Conservation (phyloP, 2,888 invertebrate genomes). For the Dyspetes luteomarginatus region DNA sequence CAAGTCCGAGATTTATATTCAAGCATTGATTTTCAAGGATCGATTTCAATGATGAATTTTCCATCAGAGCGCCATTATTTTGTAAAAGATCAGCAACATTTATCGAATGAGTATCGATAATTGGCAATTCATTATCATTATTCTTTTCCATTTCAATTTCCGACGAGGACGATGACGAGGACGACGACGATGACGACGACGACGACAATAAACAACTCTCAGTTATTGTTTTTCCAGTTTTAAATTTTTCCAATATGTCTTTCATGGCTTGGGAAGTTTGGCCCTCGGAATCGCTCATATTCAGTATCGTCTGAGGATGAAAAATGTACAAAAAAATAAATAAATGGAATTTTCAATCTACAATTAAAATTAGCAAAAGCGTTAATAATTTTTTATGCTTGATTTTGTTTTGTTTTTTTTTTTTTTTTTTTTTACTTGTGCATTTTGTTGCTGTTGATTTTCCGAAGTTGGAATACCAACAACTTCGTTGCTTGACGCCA, state of each 20-base stretch:
- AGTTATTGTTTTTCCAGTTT: conserved; percentile 64
- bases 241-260: conserved; percentile 68
- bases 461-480: conserved; percentile 67
- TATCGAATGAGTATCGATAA: conserved; percentile 66
- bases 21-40: conserved; percentile 69
- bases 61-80: conserved; percentile 63
- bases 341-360: not conserved
- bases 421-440: conserved; percentile 59
- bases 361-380: no score
- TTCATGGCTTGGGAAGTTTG: conserved; percentile 69
- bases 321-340: not conserved
- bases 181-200: no score
- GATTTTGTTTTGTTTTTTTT: no score
- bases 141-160: conserved; percentile 46
- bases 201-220: conserved; percentile 54
- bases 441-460: conserved; percentile 68
- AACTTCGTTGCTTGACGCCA: conserved; percentile 45
- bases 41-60: conserved; percentile 67
- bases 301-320: conserved; percentile 62
- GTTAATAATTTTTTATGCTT: no score
- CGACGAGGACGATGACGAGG: no score
- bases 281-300: conserved; percentile 66
- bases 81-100: conserved; percentile 69
- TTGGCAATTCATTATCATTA: conserved; percentile 57
- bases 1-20: conserved; percentile 65